These are phyloP conservation scores for Sinopyrophorus schimmeli DNA, from an alignment of 2,888 invertebrate genomes.

Conservation along the genomic window DNA sequence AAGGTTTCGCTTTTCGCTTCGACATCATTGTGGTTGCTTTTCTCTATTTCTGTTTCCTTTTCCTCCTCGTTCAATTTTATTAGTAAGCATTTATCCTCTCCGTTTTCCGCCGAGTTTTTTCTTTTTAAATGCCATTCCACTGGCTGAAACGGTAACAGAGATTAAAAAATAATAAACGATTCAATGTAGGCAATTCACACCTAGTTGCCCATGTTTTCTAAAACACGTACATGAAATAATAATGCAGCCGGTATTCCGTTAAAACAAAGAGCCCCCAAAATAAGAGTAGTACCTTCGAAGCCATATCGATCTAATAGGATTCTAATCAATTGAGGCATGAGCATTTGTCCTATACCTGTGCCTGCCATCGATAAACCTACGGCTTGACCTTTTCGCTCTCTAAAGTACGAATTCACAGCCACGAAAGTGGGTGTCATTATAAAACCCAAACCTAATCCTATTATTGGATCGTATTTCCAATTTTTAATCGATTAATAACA, in stretches of 20 bases:
- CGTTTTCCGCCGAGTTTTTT: background rate
- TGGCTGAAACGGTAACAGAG: no score
- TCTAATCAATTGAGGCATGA: conserved; percentile 73
- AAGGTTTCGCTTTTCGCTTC: background rate
- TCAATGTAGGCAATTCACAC: conserved; percentile 22
- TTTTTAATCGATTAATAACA: conserved; percentile 16
- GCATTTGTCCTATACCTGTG: conserved; percentile 73
- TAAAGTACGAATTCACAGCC: conserved; percentile 73
- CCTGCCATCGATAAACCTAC: conserved; percentile 76
- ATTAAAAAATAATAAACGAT: no score
- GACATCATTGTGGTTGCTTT: background rate
- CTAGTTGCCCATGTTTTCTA: no score
- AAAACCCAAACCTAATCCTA: conserved; percentile 71
- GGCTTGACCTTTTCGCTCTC: conserved; percentile 68
- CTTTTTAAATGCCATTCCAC: conserved; percentile 61
- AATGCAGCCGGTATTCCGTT: conserved; percentile 59
- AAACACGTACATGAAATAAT: conserved; percentile 58
- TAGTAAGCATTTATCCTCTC: conserved; percentile 16
- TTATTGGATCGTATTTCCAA: no score
- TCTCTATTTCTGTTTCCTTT: no score
- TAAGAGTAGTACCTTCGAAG: conserved; percentile 65
- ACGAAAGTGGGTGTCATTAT: conserved; percentile 73
- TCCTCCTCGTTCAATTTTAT: conserved; percentile 1
- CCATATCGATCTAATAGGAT: conserved; percentile 67
- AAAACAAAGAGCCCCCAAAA: conserved; percentile 66